Percentiles rank a stretch among this genome's conserved stretches.
Conservation (phyloP, 2,888 invertebrate species). For the Hesperia comma region DNA sequence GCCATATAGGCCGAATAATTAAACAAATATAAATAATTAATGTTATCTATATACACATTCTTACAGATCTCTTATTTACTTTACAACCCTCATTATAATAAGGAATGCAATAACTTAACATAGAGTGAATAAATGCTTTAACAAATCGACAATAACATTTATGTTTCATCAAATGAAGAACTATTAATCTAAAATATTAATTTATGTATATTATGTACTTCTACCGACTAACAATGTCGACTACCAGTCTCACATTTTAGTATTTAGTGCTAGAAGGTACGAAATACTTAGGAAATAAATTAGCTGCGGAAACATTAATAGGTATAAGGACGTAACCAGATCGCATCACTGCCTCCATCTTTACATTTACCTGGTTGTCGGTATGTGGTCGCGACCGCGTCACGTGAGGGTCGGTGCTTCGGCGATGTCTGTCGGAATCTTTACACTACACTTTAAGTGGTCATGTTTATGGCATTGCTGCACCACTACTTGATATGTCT, state of each 20-base stretch:
- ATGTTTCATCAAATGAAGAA: slow-evolving; percentile 74
- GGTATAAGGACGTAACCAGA: slow-evolving; percentile 77
- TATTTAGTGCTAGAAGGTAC: slow-evolving; percentile 80
- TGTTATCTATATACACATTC: slow-evolving; percentile 69
- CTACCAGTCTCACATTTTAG: slow-evolving; percentile 85
- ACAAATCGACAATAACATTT: slow-evolving; percentile 70
- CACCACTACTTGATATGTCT: slow-evolving; percentile 83
- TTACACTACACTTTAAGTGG: slow-evolving; percentile 80
- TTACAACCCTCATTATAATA: slow-evolving; percentile 71
- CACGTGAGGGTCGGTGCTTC: slow-evolving; percentile 29
- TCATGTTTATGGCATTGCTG: slow-evolving; percentile 70
- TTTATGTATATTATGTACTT: slow-evolving; percentile 70
- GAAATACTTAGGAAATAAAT: slow-evolving; percentile 75
- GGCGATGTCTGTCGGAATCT: slow-evolving; percentile 59
- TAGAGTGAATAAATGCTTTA: slow-evolving; percentile 70
- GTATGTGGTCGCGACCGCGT: slow-evolving; percentile 43
- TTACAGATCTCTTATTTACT: slow-evolving; percentile 64
- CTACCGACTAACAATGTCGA: slow-evolving; percentile 82
- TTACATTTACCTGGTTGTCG: slow-evolving; percentile 37
- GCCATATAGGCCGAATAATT: slow-evolving; percentile 72
- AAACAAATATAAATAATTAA: slow-evolving; percentile 62
- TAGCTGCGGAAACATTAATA: slow-evolving; percentile 64
- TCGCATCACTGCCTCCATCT: slow-evolving; percentile 62
- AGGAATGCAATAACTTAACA: slow-evolving; percentile 73
- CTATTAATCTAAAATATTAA: slow-evolving; percentile 75